Percentiles rank a stretch among this genome's conserved stretches.
Conservation (phyloP, 2,797 vertebrate genomes). For the Pipistrellus nathusii region DNA sequence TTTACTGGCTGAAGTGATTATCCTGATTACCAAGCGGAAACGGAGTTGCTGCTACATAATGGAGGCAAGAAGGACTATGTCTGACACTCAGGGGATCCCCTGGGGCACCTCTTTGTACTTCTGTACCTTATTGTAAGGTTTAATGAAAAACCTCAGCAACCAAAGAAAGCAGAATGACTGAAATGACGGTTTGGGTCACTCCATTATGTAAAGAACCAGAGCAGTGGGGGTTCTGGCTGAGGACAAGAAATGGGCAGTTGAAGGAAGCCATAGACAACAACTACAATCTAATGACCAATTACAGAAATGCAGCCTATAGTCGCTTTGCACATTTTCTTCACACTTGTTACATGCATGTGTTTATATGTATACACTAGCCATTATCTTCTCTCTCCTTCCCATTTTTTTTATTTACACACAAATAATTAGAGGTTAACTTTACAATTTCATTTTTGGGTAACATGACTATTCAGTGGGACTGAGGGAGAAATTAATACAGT, state of each 20-base stretch:
- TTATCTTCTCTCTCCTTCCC: not conserved
- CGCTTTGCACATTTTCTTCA: not conserved
- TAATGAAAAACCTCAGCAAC: not conserved
- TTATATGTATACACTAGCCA: not conserved
- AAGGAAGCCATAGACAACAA: not conserved
- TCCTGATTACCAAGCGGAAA: not conserved
- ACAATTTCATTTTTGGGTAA: constrained; percentile 27
- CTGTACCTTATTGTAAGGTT: not conserved
- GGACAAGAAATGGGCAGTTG: not conserved
- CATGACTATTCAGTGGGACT: not conserved
- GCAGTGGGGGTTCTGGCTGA: not conserved
- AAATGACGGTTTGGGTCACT: not conserved
- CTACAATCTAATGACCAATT: not conserved
- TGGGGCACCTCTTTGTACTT: not conserved
- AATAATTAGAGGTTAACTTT: constrained; percentile 23
- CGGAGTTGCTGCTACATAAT: not conserved
- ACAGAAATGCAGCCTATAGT: not conserved
- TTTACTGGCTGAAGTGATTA: not conserved
- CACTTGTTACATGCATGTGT: not conserved
- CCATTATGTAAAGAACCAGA: not conserved
- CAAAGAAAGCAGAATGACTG: not conserved
- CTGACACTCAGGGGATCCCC: not conserved
- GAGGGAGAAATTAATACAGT: not conserved
- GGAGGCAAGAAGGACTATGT: not conserved
- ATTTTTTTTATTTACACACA: constrained; percentile 35